A percentile compares a stretch with the other conserved stretches of the same genome.
phyloP scores from a whole-genome alignment of 2,888 invertebrate species.

The Chymomyza fuscimana region DNA sequence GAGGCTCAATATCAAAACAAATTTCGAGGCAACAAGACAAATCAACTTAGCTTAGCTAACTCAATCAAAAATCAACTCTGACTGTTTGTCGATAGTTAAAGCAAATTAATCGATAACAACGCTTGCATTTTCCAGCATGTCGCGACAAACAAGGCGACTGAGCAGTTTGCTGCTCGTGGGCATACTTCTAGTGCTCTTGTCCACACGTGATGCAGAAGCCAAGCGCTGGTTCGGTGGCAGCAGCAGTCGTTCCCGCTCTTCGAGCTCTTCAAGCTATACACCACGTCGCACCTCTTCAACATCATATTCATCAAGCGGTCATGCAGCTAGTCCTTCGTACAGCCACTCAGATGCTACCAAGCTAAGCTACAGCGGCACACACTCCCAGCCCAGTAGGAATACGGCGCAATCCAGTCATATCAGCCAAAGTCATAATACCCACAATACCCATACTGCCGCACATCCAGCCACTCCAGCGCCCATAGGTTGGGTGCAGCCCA shows the following conservation, averaged over 20 bases:
- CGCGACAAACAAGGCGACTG: constrained; percentile 36
- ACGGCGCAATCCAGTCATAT: neutral
- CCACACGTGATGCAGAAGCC: constrained; percentile 51
- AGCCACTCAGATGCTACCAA: constrained; percentile 60
- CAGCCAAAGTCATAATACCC: constrained; percentile 43
- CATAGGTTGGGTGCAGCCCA: constrained; percentile 76
- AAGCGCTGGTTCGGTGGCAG: constrained; percentile 62
- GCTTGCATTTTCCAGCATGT: constrained; percentile 45
- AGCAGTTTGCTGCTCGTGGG: constrained; percentile 33
- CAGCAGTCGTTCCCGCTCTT: constrained; percentile 49
- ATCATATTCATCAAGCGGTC: constrained; percentile 24
- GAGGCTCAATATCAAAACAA: neutral
- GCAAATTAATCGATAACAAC: constrained; percentile 3
- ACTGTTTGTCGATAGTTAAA: neutral
- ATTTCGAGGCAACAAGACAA: neutral
- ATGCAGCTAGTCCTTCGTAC: constrained; percentile 18
- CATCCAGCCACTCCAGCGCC: constrained; percentile 49
- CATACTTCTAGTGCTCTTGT: constrained; percentile 49
- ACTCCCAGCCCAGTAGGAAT: constrained; percentile 28
- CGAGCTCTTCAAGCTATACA: constrained; percentile 38
- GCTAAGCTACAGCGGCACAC: constrained; percentile 66
- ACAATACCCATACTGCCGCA: constrained; percentile 25
- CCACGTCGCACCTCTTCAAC: constrained; percentile 41
- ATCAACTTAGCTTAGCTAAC: neutral
- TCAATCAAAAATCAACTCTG: neutral